Evolutionary conservation across 2,113 vertebrate genomes (phyloP).

Genomic region (Forbesichthys agassizii): DNA sequence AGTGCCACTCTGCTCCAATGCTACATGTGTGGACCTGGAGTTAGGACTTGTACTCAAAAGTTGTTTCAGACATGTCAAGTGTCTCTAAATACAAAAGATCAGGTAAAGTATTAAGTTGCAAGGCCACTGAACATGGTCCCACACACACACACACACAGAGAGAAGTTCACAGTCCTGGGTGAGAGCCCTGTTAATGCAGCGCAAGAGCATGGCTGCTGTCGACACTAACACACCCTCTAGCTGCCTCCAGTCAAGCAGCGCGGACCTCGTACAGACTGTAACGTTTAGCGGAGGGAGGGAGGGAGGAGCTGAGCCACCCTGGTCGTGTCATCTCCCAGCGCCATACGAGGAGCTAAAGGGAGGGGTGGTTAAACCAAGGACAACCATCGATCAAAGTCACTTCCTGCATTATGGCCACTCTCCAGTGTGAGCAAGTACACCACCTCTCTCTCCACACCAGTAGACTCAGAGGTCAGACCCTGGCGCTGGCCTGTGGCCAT

Average conservation of each 20-base stretch:
- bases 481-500: conserved; percentile 7
- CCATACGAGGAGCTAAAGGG: conserved; percentile 23
- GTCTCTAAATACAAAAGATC: too few species aligned
- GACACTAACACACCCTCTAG: not conserved
- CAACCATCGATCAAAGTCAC: conserved; percentile 40
- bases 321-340: conserved; percentile 27
- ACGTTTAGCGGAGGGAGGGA: not conserved
- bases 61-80: too few species aligned
- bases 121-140: too few species aligned
- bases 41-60: too few species aligned
- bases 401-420: conserved; percentile 4
- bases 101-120: too few species aligned
- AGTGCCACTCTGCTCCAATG: too few species aligned
- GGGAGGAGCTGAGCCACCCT: not conserved
- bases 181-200: not conserved
- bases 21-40: too few species aligned
- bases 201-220: not conserved
- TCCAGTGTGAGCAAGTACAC: not conserved
- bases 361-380: conserved; percentile 41
- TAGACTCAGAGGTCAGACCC: conserved; percentile 36
- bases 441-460: not conserved
- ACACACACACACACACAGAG: too few species aligned
- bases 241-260: not conserved
- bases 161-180: not conserved
- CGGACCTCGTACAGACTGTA: too few species aligned